Base-by-base conservation (phyloP, 2,113 vertebrate species). In the Nycticorax nycticorax region DNA sequence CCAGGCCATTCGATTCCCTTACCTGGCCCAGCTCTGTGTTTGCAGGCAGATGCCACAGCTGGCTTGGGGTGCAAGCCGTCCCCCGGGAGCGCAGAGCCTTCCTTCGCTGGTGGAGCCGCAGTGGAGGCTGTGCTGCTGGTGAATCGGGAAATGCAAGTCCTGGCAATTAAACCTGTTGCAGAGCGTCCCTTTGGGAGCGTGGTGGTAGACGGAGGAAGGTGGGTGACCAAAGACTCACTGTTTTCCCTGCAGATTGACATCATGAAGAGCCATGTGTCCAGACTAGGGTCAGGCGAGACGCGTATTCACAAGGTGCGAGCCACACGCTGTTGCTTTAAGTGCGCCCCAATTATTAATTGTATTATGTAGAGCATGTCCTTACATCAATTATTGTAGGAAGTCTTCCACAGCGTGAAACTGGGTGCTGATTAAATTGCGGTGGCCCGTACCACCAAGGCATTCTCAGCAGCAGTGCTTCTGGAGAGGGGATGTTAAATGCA, bases 381-480 rank as follows among this genome's bases (percentile, higher is more conserved):
- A 39, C 28, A 37, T 24, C 60, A 18, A 30, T 74, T 79, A 68
- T 24, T 33, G 28, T 21, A 30, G 50, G 37, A 85, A 63, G 22
- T 30, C 75, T 73, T 74, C 35, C 0, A 1, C 27, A 45, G 43
- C 50, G 28, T 33, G 12, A 52, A 85, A 52, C 27, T 4, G 8
- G 12, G 35, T 35, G 63, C 47, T 57, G 71, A 82, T 50, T 47
- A 81, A 47, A 20, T 64, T 43, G 63, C 8, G 6, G 48, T 14
- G 12, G 26, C 62, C 1, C 1, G 21, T 53, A 39, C n/a, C 55
- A 35, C 24, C 1, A 1, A 60, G 26, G 45, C 1, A 5, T 66
- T 39, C 32, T 53, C 30, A 39, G 55, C n/a, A 71, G 37, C 48
- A 7, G 15, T 32, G 33, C 74, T 63, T 26, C 60, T 50, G 60